Percentiles rank a stretch among this genome's conserved stretches.
phyloP scores from a whole-genome alignment of 2,797 vertebrate genomes.

The Myotis vivesi region DNA sequence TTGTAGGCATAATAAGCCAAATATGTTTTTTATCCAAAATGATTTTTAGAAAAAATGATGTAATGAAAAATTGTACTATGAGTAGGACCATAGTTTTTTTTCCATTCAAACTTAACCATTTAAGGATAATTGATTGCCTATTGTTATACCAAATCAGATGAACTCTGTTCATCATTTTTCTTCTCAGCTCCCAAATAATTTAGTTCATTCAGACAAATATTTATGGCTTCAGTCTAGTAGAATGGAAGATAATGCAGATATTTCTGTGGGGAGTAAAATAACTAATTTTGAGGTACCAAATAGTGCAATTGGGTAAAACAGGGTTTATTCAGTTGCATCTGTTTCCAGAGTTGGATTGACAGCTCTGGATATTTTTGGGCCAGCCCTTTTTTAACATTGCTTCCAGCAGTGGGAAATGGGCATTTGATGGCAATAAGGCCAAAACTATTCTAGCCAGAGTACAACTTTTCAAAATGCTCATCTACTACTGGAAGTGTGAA shows the following conservation, averaged over 20 bases:
- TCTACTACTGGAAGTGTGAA: constrained; percentile 82
- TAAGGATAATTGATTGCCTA: constrained; percentile 43
- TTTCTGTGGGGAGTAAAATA: constrained; percentile 63
- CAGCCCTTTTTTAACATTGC: constrained; percentile 75
- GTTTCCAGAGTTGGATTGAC: constrained; percentile 67
- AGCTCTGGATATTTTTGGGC: constrained; percentile 74
- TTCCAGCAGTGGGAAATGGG: constrained; percentile 75
- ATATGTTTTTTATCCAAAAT: constrained; percentile 78
- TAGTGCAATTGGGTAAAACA: constrained; percentile 84
- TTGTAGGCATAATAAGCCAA: constrained; percentile 79
- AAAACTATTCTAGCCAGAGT: constrained; percentile 74
- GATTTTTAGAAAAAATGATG: constrained; percentile 71
- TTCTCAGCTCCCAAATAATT: constrained; percentile 62
- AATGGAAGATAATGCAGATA: constrained; percentile 62
- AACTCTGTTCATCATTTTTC: constrained; percentile 47
- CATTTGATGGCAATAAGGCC: constrained; percentile 76
- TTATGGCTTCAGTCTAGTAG: neutral
- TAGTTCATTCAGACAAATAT: constrained; percentile 65
- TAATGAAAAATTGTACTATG: constrained; percentile 62
- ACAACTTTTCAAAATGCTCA: constrained; percentile 80
- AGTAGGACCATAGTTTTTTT: constrained; percentile 58
- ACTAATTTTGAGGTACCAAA: constrained; percentile 84
- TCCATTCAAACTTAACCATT: constrained; percentile 50
- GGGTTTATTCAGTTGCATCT: constrained; percentile 77
- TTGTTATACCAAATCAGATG: constrained; percentile 62